Evolutionary conservation across 2,888 invertebrate species (phyloP).

Genomic region (Timema podura): DNA sequence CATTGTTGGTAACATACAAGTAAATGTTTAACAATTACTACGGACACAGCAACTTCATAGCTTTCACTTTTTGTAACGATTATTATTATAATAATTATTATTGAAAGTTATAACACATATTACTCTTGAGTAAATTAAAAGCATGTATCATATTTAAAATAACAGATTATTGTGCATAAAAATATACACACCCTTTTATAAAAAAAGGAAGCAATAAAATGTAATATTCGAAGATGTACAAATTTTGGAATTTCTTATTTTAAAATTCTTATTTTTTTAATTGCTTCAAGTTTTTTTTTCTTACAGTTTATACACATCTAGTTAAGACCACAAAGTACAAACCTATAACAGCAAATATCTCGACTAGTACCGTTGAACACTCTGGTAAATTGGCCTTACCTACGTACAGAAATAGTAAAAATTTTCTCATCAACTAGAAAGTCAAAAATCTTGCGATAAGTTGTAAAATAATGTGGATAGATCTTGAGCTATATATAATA

Average conservation of each 20-base stretch:
- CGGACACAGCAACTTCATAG: background rate
- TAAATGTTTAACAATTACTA: slow-evolving; percentile 16
- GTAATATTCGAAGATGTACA: slow-evolving; percentile 18
- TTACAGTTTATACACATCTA: slow-evolving; percentile 15
- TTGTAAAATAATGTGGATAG: slow-evolving; percentile 24
- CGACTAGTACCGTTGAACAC: slow-evolving; percentile 28
- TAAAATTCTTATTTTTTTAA: slow-evolving; percentile 17
- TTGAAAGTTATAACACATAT: slow-evolving; percentile 17
- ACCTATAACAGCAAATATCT: slow-evolving; percentile 27
- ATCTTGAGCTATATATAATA: slow-evolving; percentile 23
- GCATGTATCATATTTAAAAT: slow-evolving; percentile 25
- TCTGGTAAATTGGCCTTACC: slow-evolving; percentile 25
- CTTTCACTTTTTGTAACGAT: slow-evolving; percentile 12
- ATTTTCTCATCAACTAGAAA: slow-evolving; percentile 20
- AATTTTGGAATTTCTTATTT: slow-evolving; percentile 21
- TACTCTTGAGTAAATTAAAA: slow-evolving; percentile 19
- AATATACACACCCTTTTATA: slow-evolving; percentile 25
- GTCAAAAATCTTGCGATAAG: slow-evolving; percentile 19
- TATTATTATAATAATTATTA: slow-evolving; percentile 15
- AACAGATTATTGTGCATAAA: slow-evolving; percentile 26
- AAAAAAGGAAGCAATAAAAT: slow-evolving; percentile 21
- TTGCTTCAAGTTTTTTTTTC: slow-evolving; percentile 13
- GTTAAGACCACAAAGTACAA: slow-evolving; percentile 25
- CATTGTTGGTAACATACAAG: background rate
- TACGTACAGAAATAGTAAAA: slow-evolving; percentile 27